Evolutionary conservation across 2,113 vertebrate species (phyloP).

Genomic region (Rhynchopsitta pachyrhyncha): DNA sequence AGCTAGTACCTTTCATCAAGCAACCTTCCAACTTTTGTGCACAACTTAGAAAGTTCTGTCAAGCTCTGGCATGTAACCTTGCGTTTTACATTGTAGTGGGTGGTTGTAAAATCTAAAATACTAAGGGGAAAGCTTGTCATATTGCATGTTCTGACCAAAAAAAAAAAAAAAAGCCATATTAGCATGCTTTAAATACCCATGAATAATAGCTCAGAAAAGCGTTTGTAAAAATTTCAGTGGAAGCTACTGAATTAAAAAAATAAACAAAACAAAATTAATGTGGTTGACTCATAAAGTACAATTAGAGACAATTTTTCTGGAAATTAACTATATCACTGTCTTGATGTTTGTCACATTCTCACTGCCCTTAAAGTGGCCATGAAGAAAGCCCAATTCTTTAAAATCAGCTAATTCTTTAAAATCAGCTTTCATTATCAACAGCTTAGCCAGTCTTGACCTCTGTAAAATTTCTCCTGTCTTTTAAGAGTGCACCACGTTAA

Average conservation of each 20-base stretch:
- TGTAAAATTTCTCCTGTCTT: neutral
- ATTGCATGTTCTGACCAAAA: neutral
- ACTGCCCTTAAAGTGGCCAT: neutral
- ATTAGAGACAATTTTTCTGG: neutral
- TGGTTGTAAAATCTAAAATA: neutral
- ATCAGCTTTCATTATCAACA: neutral
- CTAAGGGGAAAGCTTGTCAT: neutral
- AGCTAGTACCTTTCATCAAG: neutral
- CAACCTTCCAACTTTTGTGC: neutral
- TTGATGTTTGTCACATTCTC: neutral
- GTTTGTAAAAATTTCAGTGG: neutral
- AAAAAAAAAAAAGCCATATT: neutral
- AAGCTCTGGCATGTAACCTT: neutral
- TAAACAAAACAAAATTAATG: neutral
- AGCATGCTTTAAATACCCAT: neutral
- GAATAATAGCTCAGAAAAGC: neutral
- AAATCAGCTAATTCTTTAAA: neutral
- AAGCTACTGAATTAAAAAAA: neutral
- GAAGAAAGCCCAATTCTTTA: neutral
- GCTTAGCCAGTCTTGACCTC: neutral
- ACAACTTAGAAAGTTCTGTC: neutral
- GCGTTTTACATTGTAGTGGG: neutral
- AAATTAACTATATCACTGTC: neutral
- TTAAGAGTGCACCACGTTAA: neutral
- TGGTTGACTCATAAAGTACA: neutral